These are phyloP conservation scores for Rhabdomys dilectus DNA, from an alignment of 2,113 vertebrate species.

Conservation along the genomic window DNA sequence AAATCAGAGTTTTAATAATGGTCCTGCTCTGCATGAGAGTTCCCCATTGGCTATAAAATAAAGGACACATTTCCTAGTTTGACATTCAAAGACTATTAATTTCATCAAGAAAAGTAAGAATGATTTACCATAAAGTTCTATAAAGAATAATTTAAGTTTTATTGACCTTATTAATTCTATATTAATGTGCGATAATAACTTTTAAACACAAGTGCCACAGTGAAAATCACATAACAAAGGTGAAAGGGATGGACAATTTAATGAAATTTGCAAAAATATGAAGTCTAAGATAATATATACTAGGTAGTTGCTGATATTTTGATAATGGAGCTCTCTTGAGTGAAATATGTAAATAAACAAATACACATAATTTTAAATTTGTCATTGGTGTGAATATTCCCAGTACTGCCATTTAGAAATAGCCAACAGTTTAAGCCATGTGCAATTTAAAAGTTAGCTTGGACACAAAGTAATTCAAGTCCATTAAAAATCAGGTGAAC, in stretches of 20 bases:
- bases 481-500: background rate
- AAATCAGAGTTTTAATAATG: background rate
- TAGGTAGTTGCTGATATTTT: background rate
- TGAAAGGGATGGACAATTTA: background rate
- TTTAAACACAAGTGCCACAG: background rate
- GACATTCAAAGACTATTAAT: conserved; percentile 36
- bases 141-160: conserved; percentile 44
- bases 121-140: conserved; percentile 26
- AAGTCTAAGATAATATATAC: background rate
- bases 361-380: background rate
- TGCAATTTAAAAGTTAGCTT: background rate
- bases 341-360: background rate
- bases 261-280: background rate
- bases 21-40: background rate
- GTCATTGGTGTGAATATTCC: background rate
- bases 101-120: conserved; percentile 1
- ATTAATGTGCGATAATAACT: conserved; percentile 17
- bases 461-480: background rate
- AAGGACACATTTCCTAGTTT: conserved; percentile 7
- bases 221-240: background rate
- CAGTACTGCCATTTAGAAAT: background rate
- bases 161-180: conserved; percentile 28
- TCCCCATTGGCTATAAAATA: conserved; percentile 12
- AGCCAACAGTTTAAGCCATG: background rate
- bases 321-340: background rate